Base-by-base conservation (phyloP, 2,113 vertebrate genomes). In the Halichoeres trimaculatus region DNA sequence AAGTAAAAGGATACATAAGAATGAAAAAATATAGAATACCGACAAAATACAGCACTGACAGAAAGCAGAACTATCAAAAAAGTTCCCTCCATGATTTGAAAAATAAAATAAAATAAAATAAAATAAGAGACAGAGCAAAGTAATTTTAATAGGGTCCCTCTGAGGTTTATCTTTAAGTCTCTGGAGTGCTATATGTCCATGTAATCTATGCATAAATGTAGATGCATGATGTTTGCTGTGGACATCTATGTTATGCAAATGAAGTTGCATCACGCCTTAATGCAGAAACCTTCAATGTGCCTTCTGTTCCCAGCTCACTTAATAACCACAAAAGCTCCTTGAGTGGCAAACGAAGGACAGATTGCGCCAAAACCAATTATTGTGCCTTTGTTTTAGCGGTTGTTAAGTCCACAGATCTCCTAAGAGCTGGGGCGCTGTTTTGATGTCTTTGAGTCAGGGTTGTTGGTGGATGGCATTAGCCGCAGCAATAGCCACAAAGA, bases 311-410 rank as follows among this genome's bases (percentile, higher is more conserved):
- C 34, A 73, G 86, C 72, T 74, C 78, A 80, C 88, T 90, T 88
- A 90, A 87, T 86, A 84, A 91, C 74, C 85, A 84, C 88, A 78
- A 88, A 88, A 86, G 71, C 84, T 87, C 93, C 90, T 88, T 84
- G 89, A 90, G 85, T 90, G 87, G 90, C 85, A 79, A 88, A 91
- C 74, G 57, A 91, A 91, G 86, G 92, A 92, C 93, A 94, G 92
- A 93, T 93, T 93, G 93, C 83, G 88, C 90, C 92, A 92, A 93
- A 94, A 93, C 91, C 93, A 94, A 94, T 94, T 94, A 94, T 91
- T 89, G 85, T 54, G 62, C 87, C 91, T 93, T 94, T 93, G 93
- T 94, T 92, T 93, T 84, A 90, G 79, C 70, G 60, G 76, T 88
- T 91, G 92, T 93, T 92, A 93, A 93, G 90, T 90, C 85, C 91